A percentile compares a stretch with the other conserved stretches of the same genome.
These are phyloP conservation scores for Hypanus sabinus DNA, from an alignment of 2,113 vertebrate genomes.

Conservation along the genomic window DNA sequence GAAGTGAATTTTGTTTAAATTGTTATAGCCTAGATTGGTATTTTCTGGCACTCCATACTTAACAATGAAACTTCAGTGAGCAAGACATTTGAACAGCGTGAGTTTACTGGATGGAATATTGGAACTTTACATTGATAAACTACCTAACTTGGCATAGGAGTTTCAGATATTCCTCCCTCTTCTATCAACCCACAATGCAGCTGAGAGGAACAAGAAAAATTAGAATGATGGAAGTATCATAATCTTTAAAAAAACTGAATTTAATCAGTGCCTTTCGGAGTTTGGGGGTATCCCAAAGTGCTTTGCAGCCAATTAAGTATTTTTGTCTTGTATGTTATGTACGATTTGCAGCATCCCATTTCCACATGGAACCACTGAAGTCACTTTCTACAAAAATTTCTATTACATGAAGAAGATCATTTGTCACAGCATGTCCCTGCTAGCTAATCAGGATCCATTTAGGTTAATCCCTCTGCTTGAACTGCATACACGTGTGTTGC, in stretches of 20 bases:
- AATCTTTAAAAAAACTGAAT: not conserved
- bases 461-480: too few species aligned
- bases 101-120: not conserved
- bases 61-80: not conserved
- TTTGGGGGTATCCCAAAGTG: not conserved
- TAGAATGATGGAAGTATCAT: not conserved
- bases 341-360: not conserved
- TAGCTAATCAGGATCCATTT: too few species aligned
- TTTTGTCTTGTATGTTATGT: not conserved
- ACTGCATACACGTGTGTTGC: too few species aligned
- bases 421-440: too few species aligned
- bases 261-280: not conserved
- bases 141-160: not conserved
- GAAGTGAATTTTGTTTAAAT: not conserved
- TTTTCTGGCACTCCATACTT: not conserved
- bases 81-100: not conserved
- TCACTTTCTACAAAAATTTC: too few species aligned
- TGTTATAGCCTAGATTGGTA: too few species aligned
- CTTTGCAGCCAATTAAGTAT: not conserved
- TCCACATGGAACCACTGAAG: too few species aligned
- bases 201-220: not conserved
- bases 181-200: not conserved
- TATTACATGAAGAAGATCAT: too few species aligned
- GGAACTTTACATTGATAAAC: not conserved
- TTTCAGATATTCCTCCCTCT: not conserved